Conservation (phyloP, 2,797 vertebrate species). For the Macroramphosus scolopax region DNA sequence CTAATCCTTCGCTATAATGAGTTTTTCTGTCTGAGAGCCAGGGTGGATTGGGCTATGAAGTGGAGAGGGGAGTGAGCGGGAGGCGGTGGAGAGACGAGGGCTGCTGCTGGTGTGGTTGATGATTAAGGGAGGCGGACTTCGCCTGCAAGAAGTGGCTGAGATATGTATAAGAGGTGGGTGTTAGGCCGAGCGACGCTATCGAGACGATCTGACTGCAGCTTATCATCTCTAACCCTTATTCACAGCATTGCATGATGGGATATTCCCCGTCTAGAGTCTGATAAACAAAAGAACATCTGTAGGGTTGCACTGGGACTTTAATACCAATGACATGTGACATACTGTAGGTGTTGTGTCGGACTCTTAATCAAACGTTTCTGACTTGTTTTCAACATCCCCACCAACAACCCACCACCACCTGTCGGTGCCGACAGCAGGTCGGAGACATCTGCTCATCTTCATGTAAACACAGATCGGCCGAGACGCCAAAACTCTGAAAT, state of each 20-base stretch:
- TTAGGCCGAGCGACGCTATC: constrained; percentile 8
- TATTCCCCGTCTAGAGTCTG: no score
- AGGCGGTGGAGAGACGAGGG: constrained; percentile 26
- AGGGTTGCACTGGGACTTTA: neutral
- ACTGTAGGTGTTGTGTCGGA: no score
- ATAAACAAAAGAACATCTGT: neutral
- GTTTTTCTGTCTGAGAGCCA: constrained; percentile 68
- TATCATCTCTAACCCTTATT: neutral
- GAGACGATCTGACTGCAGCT: constrained; percentile 18
- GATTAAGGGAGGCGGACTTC: constrained; percentile 17
- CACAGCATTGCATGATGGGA: neutral
- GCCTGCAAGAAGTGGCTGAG: constrained; percentile 1
- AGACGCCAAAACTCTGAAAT: no score
- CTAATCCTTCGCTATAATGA: constrained; percentile 78
- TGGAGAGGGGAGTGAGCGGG: constrained; percentile 35
- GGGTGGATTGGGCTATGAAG: constrained; percentile 42
- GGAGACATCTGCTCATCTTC: no score
- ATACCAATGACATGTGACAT: no score
- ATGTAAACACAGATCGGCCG: no score
- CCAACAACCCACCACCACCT: no score
- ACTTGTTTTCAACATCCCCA: no score
- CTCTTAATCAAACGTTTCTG: no score
- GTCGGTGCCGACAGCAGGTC: no score
- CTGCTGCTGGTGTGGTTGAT: constrained; percentile 10
- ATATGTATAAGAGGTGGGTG: constrained; percentile 14